Base-by-base conservation (phyloP, 2,797 vertebrate genomes). In the Lophotriccus pileatus region DNA sequence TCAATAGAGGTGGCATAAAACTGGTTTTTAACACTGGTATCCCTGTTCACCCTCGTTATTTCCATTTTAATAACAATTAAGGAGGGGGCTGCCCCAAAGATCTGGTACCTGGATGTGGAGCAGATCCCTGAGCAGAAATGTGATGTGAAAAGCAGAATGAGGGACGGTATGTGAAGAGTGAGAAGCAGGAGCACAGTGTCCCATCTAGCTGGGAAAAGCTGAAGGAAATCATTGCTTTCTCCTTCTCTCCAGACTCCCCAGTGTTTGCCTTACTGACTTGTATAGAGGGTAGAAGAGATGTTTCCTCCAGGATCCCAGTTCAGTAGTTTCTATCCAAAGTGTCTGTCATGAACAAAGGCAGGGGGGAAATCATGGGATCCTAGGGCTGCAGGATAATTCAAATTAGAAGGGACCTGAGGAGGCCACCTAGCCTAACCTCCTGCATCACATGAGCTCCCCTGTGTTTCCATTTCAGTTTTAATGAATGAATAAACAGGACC, bases 161-260 rank as follows among this genome's bases (percentile, higher is more conserved):
- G 37, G 44, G n/a, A 36, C 49, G 62, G 17, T 16, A 36, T 7
- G 2, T 22, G 39, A 22, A 24, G 43, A 39, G 23, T 4, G n/a
- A 86, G 76, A 81, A 77, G 30, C 47, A 34, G 50, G 20, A 64
- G 10, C 50, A 52, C 30, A 10, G 10, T 52, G 41, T 23, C 49
- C 36, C 47, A 1, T 68, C 53, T 34, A 30, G 50, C 28, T 52
- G 28, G 17, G 50, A 19, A 52, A 30, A 44, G 6, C 28, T 73
- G 73, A 76, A 60, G 55, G 69, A 78, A 84, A 49, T 25, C 4
- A 7, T 14, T 2, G 2, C 21, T 17, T 58, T 36, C 19, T 21
- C 12, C 22, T 9, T 5, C 3, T 6, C 7, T 7, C 7, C 39
- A 11, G 1, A 2, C 10, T 32, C 19, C 63, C 4, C 46, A 34